Percentiles rank a stretch among this genome's conserved stretches.
Conservation (phyloP, 2,888 invertebrate genomes). For the Ligdia adustata region DNA sequence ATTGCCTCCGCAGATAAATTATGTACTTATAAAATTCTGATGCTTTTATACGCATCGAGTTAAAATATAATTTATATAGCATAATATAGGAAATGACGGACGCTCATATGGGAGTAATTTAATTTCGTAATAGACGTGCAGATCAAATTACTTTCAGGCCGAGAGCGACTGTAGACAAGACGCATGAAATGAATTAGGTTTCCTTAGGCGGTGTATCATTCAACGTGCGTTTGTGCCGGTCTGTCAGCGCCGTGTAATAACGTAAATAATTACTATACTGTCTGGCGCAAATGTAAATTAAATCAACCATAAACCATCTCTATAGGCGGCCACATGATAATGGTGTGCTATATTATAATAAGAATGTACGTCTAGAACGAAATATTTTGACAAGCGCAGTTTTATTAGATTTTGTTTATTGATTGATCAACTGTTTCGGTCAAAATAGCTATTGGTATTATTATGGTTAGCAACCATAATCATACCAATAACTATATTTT, state of each 20-base stretch:
- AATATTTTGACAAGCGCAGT: slow-evolving; percentile 12
- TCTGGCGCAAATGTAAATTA: slow-evolving; percentile 43
- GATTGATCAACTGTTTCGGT: background rate
- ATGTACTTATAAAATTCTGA: slow-evolving; percentile 15
- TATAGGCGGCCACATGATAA: slow-evolving; percentile 23
- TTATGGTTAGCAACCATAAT: too few relatives aligned
- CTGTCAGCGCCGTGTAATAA: slow-evolving; percentile 45
- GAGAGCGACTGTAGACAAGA: slow-evolving; percentile 60
- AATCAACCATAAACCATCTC: slow-evolving; percentile 38
- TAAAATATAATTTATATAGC: slow-evolving; percentile 5
- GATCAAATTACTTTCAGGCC: slow-evolving; percentile 64
- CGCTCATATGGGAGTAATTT: slow-evolving; percentile 55
- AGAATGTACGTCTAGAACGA: slow-evolving; percentile 11
- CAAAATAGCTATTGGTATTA: too few relatives aligned
- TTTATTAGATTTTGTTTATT: background rate
- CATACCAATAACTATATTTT: too few relatives aligned
- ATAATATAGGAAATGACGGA: slow-evolving; percentile 26
- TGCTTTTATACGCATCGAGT: slow-evolving; percentile 1
- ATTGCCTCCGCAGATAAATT: slow-evolving; percentile 11
- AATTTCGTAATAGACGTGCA: slow-evolving; percentile 64
- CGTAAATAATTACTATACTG: slow-evolving; percentile 50
- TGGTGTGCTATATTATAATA: slow-evolving; percentile 24
- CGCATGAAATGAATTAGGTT: slow-evolving; percentile 66
- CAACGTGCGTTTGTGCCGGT: slow-evolving; percentile 45
- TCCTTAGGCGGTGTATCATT: slow-evolving; percentile 56